Evolutionary conservation across 2,113 vertebrate genomes (phyloP), one percentile per base, ranked within the genome.

Genomic region (Thamnaconus septentrionalis): DNA sequence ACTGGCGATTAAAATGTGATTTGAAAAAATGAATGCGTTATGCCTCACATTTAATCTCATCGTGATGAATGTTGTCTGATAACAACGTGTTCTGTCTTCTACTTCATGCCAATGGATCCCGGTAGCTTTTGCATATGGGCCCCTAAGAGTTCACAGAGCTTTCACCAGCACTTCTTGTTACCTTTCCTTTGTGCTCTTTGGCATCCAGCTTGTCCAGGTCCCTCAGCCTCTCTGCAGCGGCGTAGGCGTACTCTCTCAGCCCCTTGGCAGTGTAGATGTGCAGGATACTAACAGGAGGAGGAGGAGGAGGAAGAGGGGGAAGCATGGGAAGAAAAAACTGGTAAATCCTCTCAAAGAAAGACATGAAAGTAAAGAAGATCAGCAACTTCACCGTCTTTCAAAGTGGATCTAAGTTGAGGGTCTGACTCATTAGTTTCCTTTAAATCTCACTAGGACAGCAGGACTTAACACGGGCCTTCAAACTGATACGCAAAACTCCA

Each of bases 111-210:
- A 31, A 31, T 31, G 18, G 18, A 31, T 31, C 18, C 18, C 18
- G 18, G 18, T 31, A 31, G 18, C 18, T 2, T 31, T 31, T 31
- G 18, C 18, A 31, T 31, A 31, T 31, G 18, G 18, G 18, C 18
- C 18, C 18, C 2, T 31, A 31, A 31, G 18, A 31, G 18, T 31
- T 31, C 18, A 31, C 18, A 31, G 18, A 31, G 18, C 18, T 31
- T 31, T 31, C 18, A 31, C 18, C 18, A 31, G 18, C 18, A 31
- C 18, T 31, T 31, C 0, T 10, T 75, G 12, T 65, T 73, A 96
- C 95, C 93, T 96, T 96, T 63, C 95, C 95, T 79, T 93, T 93
- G 80, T 96, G 95, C 53, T 96, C 95, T 74, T 91, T 94, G 64
- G 92, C 85, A 53, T 96, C 95, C 46, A 96, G 85, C 11, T 59